Evolutionary conservation across 2,797 vertebrate species (phyloP), one percentile per base, ranked within the genome.

Genomic region (Smutsia temminckii): DNA sequence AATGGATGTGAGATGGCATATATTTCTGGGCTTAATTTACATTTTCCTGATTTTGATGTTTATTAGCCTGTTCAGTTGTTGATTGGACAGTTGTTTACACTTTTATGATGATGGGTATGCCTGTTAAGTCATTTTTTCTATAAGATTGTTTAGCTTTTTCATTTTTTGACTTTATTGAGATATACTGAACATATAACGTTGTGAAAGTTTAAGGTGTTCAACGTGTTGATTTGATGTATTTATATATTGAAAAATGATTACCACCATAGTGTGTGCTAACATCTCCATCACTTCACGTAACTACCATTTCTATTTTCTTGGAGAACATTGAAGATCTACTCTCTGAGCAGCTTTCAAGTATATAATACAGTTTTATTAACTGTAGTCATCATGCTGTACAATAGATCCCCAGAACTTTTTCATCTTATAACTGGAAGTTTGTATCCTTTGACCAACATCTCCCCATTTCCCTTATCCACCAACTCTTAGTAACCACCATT

Each of bases 11-110:
- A 83, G n/a, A 37, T 83, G 57, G 10, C 0, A 11, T 81, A 14
- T 78, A 68, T 83, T 84, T 89, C 37, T 55, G n/a, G 57, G 13
- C 72, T 81, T 85, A 81, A 92, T 59, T 90, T 78, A 46, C 29
- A 61, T 72, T 89, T 93, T 85, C 32, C 20, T 91, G 27, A 91
- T 71, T 91, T 46, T 94, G 75, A 66, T 51, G 7, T 61, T 90
- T n/a, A 64, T 90, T 87, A 46, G 18, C 23, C 14, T 61, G 8
- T 61, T 92, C 37, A 81, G 1, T 53, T 92, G 57, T 32, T 10
- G 6, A 53, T n/a, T 69, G 57, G 16, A 16, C 8, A n/a, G 14
- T 83, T 91, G 74, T 83, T 86, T 88, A 23, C 17, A 64, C 42
- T n/a, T 86, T 40, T 89, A 1, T 84, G 59, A 89, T 32, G 32